phyloP scores from a whole-genome alignment of 2,797 vertebrate genomes.

The Pipistrellus nathusii region DNA sequence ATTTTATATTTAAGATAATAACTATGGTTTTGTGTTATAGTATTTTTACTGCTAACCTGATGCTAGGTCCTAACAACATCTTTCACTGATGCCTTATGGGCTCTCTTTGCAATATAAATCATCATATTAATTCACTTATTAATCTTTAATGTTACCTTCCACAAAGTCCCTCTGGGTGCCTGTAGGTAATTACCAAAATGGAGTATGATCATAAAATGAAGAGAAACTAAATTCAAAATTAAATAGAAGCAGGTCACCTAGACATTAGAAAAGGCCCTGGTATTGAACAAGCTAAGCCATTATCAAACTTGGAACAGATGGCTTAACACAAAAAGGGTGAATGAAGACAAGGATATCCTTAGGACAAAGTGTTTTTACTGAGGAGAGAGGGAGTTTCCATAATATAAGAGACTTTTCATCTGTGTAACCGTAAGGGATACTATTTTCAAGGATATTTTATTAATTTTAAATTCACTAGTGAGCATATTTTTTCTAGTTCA shows the following conservation, averaged over 20 bases:
- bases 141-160: constrained; percentile 75
- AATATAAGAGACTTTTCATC: constrained; percentile 38
- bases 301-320: constrained; percentile 76
- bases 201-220: constrained; percentile 78
- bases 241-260: constrained; percentile 79
- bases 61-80: constrained; percentile 10
- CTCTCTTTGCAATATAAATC: constrained; percentile 68
- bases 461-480: constrained; percentile 56
- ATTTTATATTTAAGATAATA: constrained; percentile 67
- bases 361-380: constrained; percentile 69
- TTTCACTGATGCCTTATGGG: constrained; percentile 67
- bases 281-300: constrained; percentile 71
- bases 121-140: constrained; percentile 72
- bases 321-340: constrained; percentile 72
- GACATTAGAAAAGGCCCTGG: constrained; percentile 60
- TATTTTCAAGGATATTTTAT: constrained; percentile 59
- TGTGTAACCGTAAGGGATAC: constrained; percentile 14
- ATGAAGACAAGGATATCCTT: constrained; percentile 62
- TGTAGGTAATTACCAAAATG: constrained; percentile 76
- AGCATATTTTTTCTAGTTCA: neutral
- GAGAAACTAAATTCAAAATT: constrained; percentile 78
- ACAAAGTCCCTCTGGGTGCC: constrained; percentile 73
- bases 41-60: constrained; percentile 31
- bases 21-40: neutral
- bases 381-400: neutral